These are phyloP conservation scores for Sula dactylatra DNA, from an alignment of 2,113 vertebrate genomes.

Conservation along the genomic window DNA sequence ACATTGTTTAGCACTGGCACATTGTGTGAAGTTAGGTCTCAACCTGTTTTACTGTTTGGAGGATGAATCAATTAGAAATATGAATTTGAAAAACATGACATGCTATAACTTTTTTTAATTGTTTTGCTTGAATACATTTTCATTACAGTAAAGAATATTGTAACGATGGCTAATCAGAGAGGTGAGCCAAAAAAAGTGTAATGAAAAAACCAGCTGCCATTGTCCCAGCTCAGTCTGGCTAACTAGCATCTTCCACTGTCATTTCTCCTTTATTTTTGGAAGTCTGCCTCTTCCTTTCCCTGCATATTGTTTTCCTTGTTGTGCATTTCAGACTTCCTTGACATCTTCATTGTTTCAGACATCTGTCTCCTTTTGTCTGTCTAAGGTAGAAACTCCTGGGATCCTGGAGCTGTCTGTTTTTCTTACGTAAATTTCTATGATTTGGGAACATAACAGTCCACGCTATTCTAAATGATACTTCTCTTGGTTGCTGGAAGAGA, in stretches of 20 bases:
- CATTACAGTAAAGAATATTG: neutral
- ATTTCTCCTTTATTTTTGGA: neutral
- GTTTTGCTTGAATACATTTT: neutral
- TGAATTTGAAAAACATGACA: neutral
- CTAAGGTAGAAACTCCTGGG: neutral
- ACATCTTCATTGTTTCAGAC: neutral
- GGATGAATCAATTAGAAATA: neutral
- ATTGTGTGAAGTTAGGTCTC: neutral
- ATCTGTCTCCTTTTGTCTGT: fast-evolving
- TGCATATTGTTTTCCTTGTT: neutral
- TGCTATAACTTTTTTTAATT: neutral
- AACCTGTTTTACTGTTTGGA: neutral
- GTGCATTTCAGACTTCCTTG: neutral
- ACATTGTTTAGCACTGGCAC: neutral
- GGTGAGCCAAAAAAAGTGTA: neutral
- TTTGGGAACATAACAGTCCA: neutral
- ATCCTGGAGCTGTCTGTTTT: neutral
- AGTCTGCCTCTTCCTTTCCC: neutral
- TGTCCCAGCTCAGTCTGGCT: neutral
- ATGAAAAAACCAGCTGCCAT: neutral
- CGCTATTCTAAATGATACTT: neutral
- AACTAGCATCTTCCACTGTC: neutral
- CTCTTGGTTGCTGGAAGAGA: neutral
- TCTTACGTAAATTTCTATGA: neutral
- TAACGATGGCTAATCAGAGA: neutral